A percentile compares a stretch with the other conserved stretches of the same genome.
phyloP scores from a whole-genome alignment of 2,888 invertebrate genomes.

The Amblyteles armatorius region DNA sequence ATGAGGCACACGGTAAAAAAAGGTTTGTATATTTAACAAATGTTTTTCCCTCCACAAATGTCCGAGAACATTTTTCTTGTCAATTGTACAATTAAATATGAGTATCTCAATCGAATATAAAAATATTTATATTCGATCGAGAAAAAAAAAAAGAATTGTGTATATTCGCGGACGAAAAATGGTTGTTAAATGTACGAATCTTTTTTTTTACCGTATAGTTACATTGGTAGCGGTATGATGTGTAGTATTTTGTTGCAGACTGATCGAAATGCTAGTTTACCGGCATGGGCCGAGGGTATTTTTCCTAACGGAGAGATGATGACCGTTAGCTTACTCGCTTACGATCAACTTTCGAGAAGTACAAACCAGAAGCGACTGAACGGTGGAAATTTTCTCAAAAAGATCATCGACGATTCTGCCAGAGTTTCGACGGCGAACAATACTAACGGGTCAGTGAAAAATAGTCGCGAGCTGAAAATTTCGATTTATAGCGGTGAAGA shows the following conservation, averaged over 20 bases:
- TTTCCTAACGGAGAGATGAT: constrained; percentile 76
- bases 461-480: constrained; percentile 69
- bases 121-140: not conserved
- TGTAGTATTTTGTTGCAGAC: constrained; percentile 47
- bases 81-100: not conserved
- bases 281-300: constrained; percentile 85
- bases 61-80: not conserved
- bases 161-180: not conserved
- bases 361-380: constrained; percentile 85
- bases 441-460: not conserved
- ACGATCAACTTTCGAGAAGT: constrained; percentile 84
- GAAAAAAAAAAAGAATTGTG: not conserved
- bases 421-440: constrained; percentile 41
- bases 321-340: constrained; percentile 63
- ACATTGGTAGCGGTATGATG: not conserved
- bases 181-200: not conserved
- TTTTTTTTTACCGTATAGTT: not conserved
- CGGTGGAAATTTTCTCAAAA: constrained; percentile 84
- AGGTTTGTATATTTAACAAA: not conserved
- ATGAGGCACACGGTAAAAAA: not conserved
- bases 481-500: constrained; percentile 80
- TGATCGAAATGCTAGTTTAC: constrained; percentile 58
- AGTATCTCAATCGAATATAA: too few relatives aligned
- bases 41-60: not conserved
- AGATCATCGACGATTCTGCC: constrained; percentile 73